Percentiles rank a stretch among this genome's conserved stretches.
These are phyloP conservation scores for Cetoscarus ocellatus DNA, from an alignment of 2,797 vertebrate species.

Conservation along the genomic window DNA sequence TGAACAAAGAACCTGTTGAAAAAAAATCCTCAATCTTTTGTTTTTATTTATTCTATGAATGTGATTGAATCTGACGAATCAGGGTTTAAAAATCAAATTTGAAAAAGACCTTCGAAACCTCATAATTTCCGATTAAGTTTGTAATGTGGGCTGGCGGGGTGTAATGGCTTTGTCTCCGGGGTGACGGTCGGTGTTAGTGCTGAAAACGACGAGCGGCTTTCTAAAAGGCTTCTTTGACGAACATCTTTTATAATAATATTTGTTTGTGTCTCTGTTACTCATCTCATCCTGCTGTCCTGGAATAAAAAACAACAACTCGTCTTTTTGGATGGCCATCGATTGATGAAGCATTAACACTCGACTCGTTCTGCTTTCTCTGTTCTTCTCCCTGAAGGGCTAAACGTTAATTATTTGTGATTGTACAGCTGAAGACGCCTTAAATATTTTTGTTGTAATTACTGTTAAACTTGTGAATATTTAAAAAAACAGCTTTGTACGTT, in stretches of 20 bases:
- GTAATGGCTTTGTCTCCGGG: slow-evolving; percentile 51
- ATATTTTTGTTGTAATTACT: slow-evolving; percentile 77
- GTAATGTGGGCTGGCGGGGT: slow-evolving; percentile 55
- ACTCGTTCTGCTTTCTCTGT: slow-evolving; percentile 79
- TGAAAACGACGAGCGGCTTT: slow-evolving; percentile 56
- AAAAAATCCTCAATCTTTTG: slow-evolving; percentile 20
- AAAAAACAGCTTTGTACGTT: slow-evolving; percentile 64
- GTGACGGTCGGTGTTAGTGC: slow-evolving; percentile 64
- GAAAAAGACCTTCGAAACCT: slow-evolving; percentile 60
- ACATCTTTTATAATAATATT: slow-evolving; percentile 14
- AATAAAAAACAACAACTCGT: slow-evolving; percentile 12
- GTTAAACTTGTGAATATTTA: slow-evolving; percentile 75
- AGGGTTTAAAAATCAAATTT: slow-evolving; percentile 55
- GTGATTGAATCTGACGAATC: slow-evolving; percentile 65
- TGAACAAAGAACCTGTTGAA: slow-evolving; percentile 13
- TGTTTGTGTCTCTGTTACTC: slow-evolving; percentile 2
- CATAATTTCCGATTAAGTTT: slow-evolving; percentile 66
- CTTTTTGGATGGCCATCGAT: slow-evolving; percentile 52
- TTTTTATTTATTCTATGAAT: slow-evolving; percentile 69
- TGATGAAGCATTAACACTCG: slow-evolving; percentile 70
- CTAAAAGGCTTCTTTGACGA: slow-evolving; percentile 33
- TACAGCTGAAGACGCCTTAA: slow-evolving; percentile 81
- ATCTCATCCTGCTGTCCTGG: slow-evolving; percentile 31
- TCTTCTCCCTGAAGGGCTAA: slow-evolving; percentile 89
- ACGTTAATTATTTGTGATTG: slow-evolving; percentile 79